Base-by-base conservation (phyloP, 2,113 vertebrate species). In the Condylura cristata region DNA sequence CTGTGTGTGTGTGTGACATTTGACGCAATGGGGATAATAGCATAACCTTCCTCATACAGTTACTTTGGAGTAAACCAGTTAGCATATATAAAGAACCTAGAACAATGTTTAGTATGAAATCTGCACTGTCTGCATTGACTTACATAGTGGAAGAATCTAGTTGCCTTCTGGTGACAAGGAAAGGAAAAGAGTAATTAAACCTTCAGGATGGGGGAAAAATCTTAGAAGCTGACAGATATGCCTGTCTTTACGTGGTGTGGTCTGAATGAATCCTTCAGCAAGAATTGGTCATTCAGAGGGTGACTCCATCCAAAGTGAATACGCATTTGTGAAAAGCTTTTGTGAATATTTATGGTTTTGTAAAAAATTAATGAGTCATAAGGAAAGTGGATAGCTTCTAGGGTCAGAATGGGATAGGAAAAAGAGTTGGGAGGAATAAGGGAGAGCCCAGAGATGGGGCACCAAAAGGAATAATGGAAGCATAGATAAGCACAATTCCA, bases 1-100 rank as follows among this genome's bases (percentile, higher is more conserved):
- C 86, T 56, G 46, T 30, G 66, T 75, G 68, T 75, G 17, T 70
- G 39, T 24, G 34, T 20, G 46, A 30, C 34, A 12, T 68, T 75
- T 82, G 48, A 87, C 22, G 63, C 70, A 86, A 10, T 48, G 20
- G 26, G 28, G 14, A 32, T 60, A 68, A 68, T n/a, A 93, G 72
- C 10, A 76, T 37, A 83, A 84, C 8, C 7, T 93, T 78, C 20
- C 37, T 41, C 16, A 61, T 2, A 75, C 63, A 61, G 39, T 88
- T 72, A 88, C 13, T 66, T 76, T 84, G 28, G 90, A 65, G 37
- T 82, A 76, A 92, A 37, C 71, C 37, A 76, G 10, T 83, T 88
- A 72, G 58, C 41, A 41, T 56, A 78, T 16, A 56, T 78, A 78
- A 78, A 76, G 41, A 86, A 87, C 46, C 26, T 70, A 63, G 6